Percentiles rank a stretch among this genome's conserved stretches.
These are phyloP conservation scores for Hyles euphorbiae DNA, from an alignment of 1,140 invertebrate genomes.

Conservation along the genomic window DNA sequence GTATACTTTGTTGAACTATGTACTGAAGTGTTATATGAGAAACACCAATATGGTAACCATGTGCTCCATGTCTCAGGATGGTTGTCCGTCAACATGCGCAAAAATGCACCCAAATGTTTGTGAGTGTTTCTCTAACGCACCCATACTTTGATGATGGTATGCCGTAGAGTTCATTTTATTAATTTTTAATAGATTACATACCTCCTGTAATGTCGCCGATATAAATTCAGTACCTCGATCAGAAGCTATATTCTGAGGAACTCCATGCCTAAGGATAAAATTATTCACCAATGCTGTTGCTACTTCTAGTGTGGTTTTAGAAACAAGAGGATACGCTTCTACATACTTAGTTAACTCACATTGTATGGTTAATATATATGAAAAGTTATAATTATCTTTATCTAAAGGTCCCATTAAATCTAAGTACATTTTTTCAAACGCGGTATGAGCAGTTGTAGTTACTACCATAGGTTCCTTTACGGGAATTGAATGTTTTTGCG, in stretches of 20 bases:
- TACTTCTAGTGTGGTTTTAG: conserved; percentile 9
- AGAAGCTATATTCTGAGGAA: conserved; percentile 10
- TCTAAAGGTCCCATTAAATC: conserved; percentile 16
- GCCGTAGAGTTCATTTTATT: conserved; percentile 16
- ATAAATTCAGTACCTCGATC: conserved; percentile 17
- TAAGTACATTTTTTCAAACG: conserved; percentile 26
- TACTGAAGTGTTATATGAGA: conserved; percentile 18
- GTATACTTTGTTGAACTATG: conserved; percentile 10
- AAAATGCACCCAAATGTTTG: conserved; percentile 19
- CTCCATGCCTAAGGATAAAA: conserved; percentile 17
- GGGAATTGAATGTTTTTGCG: conserved; percentile 4
- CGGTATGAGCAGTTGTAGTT: conserved; percentile 12
- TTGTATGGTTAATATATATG: conserved; percentile 21
- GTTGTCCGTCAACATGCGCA: conserved; percentile 17
- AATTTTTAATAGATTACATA: conserved; percentile 17
- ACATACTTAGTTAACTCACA: conserved; percentile 22
- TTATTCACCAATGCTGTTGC: conserved; percentile 20
- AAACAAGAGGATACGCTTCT: conserved; percentile 18
- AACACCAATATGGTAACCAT: conserved; percentile 28
- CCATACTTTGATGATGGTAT: conserved; percentile 21
- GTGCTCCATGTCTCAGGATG: conserved; percentile 16
- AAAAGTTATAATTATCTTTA: conserved; percentile 4
- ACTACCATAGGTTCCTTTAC: conserved; percentile 15
- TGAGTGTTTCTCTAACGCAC: conserved; percentile 23
- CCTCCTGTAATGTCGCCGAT: conserved; percentile 6